A percentile compares a stretch with the other conserved stretches of the same genome.
Evolutionary conservation across 2,888 invertebrate genomes (phyloP).

Genomic region (Steromphala cineraria): DNA sequence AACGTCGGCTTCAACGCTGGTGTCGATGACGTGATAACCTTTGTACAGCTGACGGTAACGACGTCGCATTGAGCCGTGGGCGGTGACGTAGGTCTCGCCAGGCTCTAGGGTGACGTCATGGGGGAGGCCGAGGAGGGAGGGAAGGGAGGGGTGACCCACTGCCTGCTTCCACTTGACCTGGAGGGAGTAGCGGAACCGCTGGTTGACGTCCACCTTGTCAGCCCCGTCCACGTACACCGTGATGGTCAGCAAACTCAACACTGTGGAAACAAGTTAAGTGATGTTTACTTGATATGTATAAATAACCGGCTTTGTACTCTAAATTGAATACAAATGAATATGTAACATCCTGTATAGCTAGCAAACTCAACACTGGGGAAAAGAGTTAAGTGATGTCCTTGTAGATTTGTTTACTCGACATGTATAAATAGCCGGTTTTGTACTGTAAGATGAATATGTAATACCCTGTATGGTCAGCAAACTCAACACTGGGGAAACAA

Average conservation of each 20-base stretch:
- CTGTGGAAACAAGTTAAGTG: not conserved
- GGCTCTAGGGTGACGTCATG: not conserved
- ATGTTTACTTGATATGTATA: not conserved
- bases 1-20: slow-evolving; percentile 9
- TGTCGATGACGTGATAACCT: not conserved
- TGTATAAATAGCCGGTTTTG: too few species aligned
- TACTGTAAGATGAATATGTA: too few species aligned
- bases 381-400: too few species aligned
- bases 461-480: not conserved
- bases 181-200: not conserved
- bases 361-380: too few species aligned
- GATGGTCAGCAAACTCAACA: not conserved
- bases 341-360: too few species aligned
- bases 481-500: not conserved
- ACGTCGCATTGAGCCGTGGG: not conserved
- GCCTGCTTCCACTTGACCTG: not conserved
- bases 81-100: not conserved
- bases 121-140: not conserved
- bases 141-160: not conserved
- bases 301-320: too few species aligned
- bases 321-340: too few species aligned
- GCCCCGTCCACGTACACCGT: not conserved
- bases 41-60: not conserved
- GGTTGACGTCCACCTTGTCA: not conserved
- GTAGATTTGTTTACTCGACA: too few species aligned